phyloP scores from a whole-genome alignment of 2,113 vertebrate species.

The Lipotes vexillifer region DNA sequence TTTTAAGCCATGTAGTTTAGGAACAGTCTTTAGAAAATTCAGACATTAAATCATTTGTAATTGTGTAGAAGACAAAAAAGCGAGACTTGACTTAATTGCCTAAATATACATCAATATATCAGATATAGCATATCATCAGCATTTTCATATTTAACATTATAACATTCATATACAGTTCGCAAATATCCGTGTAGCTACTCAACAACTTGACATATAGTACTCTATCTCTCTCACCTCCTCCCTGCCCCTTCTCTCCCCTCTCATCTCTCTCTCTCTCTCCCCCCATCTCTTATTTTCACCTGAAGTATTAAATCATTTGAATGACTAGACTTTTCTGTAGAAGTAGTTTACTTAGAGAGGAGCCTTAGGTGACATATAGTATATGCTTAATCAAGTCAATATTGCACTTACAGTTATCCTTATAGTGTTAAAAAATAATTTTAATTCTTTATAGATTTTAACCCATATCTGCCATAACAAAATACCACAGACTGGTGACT shows the following conservation, averaged over 20 bases:
- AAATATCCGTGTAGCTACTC: neutral
- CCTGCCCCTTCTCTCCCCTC: neutral
- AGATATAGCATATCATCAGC: neutral
- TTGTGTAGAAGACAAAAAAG: neutral
- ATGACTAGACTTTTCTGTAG: neutral
- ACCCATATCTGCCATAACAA: neutral
- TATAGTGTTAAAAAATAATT: neutral
- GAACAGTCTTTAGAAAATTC: neutral
- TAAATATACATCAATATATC: neutral
- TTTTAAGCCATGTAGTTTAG: neutral
- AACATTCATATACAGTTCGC: neutral
- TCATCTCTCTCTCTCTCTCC: neutral
- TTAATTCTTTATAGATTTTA: neutral
- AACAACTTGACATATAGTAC: neutral
- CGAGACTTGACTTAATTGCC: neutral
- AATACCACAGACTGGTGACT: neutral
- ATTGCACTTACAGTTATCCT: neutral
- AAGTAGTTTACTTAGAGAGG: neutral
- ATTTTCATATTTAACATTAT: neutral
- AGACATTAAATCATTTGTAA: neutral
- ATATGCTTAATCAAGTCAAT: neutral
- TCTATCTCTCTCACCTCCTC: neutral
- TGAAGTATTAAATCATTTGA: neutral
- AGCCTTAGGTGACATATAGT: neutral
- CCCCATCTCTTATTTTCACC: neutral